Base-by-base conservation (phyloP, 2,888 invertebrate species). In the Strigamia crassipes region DNA sequence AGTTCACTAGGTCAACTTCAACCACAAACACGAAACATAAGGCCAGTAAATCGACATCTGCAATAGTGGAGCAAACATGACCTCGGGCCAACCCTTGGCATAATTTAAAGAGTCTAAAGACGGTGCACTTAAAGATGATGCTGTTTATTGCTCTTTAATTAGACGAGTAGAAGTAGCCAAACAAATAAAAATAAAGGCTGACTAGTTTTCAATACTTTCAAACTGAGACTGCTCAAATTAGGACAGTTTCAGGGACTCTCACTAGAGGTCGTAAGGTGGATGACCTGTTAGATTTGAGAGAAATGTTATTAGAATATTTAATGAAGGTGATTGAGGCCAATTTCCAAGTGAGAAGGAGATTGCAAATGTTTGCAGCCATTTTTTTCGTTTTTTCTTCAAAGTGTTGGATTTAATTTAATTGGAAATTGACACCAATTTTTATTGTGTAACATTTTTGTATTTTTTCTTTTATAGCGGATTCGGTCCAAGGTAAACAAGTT, bases 221-320 rank as follows among this genome's bases (percentile, higher is more conserved):
- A 18, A n/a, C 23, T 61, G 61, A 61, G 10, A 61, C 18, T 61
- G 61, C 18, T 15, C 18, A 61, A 61, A 61, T n/a, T 61, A 61
- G 61, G 61, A 18, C 61, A 61, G 6, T 61, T 61, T 61, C 23
- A 61, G 61, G 18, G n/a, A 61, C 61, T 61, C 61, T 61, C 61
- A 61, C 61, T 61, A 61, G 61, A 61, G 61, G 61, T 15, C 61
- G 18, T 61, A 61, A 61, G 61, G 61, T 61, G 23, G 61, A 61
- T 61, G 61, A 61, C 61, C 61, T 61, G 61, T 61, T 21, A 61
- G 61, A 61, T 18, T 61, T 61, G 18, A 61, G 18, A 61, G 23
- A 23, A 61, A 61, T 61, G 61, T 61, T 61, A 61, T 61, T 61
- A 61, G 61, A 61, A 61, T 61, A 61, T 61, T 61, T 61, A 61